A percentile compares a stretch with the other conserved stretches of the same genome.
These are phyloP conservation scores for Thripadectes ignobilis DNA, from an alignment of 2,797 vertebrate species.

Conservation along the genomic window DNA sequence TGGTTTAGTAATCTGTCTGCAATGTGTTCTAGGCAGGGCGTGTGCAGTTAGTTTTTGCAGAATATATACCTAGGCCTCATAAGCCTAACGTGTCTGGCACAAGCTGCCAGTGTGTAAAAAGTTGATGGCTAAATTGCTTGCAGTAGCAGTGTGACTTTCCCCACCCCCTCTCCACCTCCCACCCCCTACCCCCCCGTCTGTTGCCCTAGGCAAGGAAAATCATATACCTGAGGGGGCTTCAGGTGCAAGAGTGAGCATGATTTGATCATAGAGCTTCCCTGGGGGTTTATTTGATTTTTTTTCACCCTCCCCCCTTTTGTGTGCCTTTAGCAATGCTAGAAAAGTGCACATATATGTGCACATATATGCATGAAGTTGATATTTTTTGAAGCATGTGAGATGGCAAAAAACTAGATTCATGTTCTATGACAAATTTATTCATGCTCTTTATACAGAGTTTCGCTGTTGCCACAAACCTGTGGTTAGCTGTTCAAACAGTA, in stretches of 20 bases:
- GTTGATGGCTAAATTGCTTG: not conserved
- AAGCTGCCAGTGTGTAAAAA: not conserved
- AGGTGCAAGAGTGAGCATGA: not conserved
- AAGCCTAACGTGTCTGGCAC: not conserved
- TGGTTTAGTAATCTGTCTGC: not conserved
- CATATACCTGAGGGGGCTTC: fast-evolving
- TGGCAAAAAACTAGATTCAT: not conserved
- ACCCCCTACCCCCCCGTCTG: fast-evolving
- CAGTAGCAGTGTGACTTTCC: not conserved
- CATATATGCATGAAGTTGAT: not conserved
- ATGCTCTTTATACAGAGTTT: not conserved
- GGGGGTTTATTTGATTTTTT: not conserved
- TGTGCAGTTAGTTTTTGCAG: not conserved
- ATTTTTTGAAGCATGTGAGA: not conserved
- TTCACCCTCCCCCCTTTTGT: not conserved
- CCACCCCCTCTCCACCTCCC: too few species aligned
- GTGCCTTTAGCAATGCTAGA: not conserved
- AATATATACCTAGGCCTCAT: fast-evolving
- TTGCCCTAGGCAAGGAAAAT: not conserved
- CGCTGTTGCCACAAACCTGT: not conserved
- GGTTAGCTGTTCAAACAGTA: conserved; percentile 34
- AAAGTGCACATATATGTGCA: fast-evolving
- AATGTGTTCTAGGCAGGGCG: not conserved
- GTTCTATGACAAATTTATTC: not conserved
- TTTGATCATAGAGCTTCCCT: not conserved